Conservation (phyloP, 2,113 vertebrate genomes). For the Neotragus moschatus region DNA sequence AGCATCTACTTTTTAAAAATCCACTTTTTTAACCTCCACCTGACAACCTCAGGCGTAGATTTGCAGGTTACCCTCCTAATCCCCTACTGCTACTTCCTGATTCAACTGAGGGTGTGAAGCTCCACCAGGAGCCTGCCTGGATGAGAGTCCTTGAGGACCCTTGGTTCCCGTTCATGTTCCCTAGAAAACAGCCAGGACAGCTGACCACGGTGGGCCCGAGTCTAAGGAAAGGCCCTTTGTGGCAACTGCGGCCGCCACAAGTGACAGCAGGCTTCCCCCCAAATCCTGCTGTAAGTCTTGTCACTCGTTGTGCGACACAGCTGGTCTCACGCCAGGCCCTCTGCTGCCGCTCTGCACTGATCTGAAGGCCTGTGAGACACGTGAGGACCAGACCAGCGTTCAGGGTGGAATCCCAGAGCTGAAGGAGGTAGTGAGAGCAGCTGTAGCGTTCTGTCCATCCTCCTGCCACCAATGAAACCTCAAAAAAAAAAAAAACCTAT, state of each 20-base stretch:
- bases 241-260: background rate
- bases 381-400: background rate
- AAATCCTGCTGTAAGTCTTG: background rate
- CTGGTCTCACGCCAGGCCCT: background rate
- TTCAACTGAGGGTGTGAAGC: accelerated
- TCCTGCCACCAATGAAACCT: background rate
- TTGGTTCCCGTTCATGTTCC: accelerated
- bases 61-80: background rate
- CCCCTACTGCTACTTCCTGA: background rate
- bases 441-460: background rate
- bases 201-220: accelerated
- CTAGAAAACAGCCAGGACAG: background rate
- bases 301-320: background rate
- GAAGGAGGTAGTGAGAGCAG: background rate
- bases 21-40: background rate
- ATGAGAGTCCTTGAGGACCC: background rate
- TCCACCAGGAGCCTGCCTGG: background rate
- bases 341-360: background rate
- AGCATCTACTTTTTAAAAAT: background rate
- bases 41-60: background rate
- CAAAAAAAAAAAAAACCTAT: background rate
- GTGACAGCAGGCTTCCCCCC: background rate
- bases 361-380: background rate
- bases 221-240: background rate
- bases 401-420: background rate